These are phyloP conservation scores for Aramus guarauna DNA, from an alignment of 2,113 vertebrate genomes.

Conservation along the genomic window DNA sequence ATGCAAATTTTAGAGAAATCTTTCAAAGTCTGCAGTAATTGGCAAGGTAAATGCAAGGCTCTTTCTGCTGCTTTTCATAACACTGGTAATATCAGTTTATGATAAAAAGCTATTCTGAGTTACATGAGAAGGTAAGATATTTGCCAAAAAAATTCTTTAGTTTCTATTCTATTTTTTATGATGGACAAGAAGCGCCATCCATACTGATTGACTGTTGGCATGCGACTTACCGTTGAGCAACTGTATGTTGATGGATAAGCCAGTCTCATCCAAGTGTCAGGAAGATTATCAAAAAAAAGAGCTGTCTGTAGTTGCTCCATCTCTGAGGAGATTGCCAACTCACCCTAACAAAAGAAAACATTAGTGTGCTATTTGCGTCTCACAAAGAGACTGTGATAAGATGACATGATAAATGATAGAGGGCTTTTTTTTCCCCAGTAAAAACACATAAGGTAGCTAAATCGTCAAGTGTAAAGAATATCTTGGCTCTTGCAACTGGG, in stretches of 20 bases:
- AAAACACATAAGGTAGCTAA: slow-evolving; percentile 80
- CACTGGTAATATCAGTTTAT: slow-evolving; percentile 27
- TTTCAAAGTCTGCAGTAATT: slow-evolving; percentile 23
- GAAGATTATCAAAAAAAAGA: slow-evolving; percentile 91
- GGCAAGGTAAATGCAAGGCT: slow-evolving; percentile 28
- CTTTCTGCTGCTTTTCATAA: slow-evolving; percentile 42
- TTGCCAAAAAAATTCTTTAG: slow-evolving; percentile 49
- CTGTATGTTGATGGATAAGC: slow-evolving; percentile 89
- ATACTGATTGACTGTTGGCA: slow-evolving; percentile 70
- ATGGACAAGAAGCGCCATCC: slow-evolving; percentile 67
- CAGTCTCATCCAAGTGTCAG: slow-evolving; percentile 87
- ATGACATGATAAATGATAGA: slow-evolving; percentile 91
- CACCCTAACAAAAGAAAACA: slow-evolving; percentile 95
- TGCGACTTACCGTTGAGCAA: slow-evolving; percentile 78
- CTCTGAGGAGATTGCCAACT: slow-evolving; percentile 92
- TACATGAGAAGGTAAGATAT: slow-evolving; percentile 45
- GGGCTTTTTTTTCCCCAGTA: slow-evolving; percentile 59
- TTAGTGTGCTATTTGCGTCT: slow-evolving; percentile 90
- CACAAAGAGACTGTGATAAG: slow-evolving; percentile 88
- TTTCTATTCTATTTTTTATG: slow-evolving; percentile 59
- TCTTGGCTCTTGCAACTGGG: slow-evolving; percentile 45
- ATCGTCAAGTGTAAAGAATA: slow-evolving; percentile 70
- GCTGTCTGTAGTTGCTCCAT: slow-evolving; percentile 92
- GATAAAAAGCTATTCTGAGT: slow-evolving; percentile 57
- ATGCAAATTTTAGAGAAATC: slow-evolving; percentile 23